Evolutionary conservation across 1,140 invertebrate genomes (phyloP).

Genomic region (Galendromus occidentalis): DNA sequence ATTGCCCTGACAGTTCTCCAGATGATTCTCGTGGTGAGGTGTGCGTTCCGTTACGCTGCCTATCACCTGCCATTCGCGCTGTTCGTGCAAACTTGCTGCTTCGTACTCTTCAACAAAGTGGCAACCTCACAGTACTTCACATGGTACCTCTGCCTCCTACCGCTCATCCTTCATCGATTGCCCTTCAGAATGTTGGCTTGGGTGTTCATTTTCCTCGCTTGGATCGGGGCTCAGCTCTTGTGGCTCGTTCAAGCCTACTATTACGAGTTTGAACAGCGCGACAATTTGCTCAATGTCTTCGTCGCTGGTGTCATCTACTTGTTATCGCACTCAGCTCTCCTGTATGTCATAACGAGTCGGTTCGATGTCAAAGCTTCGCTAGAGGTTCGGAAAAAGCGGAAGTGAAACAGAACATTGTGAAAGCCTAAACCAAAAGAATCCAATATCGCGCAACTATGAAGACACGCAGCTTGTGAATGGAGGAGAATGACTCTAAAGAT

Average conservation of each 20-base stretch:
- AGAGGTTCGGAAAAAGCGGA: too few relatives aligned
- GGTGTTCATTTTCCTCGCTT: slow-evolving; percentile 30
- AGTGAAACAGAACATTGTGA: too few relatives aligned
- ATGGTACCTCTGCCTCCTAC: slow-evolving; percentile 78
- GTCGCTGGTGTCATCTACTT: slow-evolving; percentile 27
- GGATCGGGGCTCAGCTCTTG: slow-evolving; percentile 53
- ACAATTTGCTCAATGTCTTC: slow-evolving; percentile 46
- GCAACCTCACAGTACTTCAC: slow-evolving; percentile 94
- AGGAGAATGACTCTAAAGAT: too few relatives aligned
- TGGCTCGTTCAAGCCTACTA: slow-evolving; percentile 83
- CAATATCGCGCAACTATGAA: too few relatives aligned
- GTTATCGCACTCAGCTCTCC: background rate
- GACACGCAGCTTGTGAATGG: too few relatives aligned
- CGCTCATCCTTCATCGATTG: slow-evolving; percentile 38
- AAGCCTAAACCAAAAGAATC: too few relatives aligned
- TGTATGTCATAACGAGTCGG: background rate
- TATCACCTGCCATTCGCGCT: slow-evolving; percentile 49
- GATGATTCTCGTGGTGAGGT: slow-evolving; percentile 42
- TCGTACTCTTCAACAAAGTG: slow-evolving; percentile 89
- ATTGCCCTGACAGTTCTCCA: slow-evolving; percentile 51
- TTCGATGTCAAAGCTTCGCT: too few relatives aligned
- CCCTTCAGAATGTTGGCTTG: background rate
- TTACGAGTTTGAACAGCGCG: slow-evolving; percentile 64
- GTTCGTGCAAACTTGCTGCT: slow-evolving; percentile 59
- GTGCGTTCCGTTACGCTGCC: slow-evolving; percentile 35